phyloP scores from a whole-genome alignment of 1,140 invertebrate genomes.

The Bradysia coprophila region DNA sequence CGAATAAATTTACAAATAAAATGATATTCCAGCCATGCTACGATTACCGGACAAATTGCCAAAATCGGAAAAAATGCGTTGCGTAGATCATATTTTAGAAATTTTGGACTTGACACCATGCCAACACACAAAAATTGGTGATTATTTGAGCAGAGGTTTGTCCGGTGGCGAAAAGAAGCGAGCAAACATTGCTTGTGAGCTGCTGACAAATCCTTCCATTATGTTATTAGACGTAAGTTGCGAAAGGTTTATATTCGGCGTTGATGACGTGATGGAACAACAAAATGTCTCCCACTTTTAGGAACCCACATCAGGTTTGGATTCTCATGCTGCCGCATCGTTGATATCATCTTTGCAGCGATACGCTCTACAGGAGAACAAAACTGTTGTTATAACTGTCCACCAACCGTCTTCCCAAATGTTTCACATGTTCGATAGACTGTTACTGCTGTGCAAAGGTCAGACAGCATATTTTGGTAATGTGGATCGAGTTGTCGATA shows the following conservation, averaged over 20 bases:
- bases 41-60: slow-evolving; percentile 58
- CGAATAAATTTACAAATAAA: too few relatives aligned
- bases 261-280: neutral
- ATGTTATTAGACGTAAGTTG: slow-evolving; percentile 70
- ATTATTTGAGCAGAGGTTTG: slow-evolving; percentile 55
- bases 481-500: slow-evolving; percentile 52
- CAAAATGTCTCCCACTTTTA: slow-evolving; percentile 20
- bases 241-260: neutral
- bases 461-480: slow-evolving; percentile 66
- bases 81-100: slow-evolving; percentile 65
- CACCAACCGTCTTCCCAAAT: slow-evolving; percentile 80
- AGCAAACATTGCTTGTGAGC: slow-evolving; percentile 71
- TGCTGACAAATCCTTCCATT: slow-evolving; percentile 65
- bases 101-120: slow-evolving; percentile 55
- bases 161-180: slow-evolving; percentile 78
- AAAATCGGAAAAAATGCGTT: slow-evolving; percentile 52
- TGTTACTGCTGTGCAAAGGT: slow-evolving; percentile 57
- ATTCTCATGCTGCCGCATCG: slow-evolving; percentile 62
- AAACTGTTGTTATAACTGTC: slow-evolving; percentile 64
- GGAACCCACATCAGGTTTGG: slow-evolving; percentile 74
- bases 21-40: too few relatives aligned
- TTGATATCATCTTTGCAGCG: slow-evolving; percentile 55
- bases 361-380: slow-evolving; percentile 57
- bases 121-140: slow-evolving; percentile 68
- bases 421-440: slow-evolving; percentile 71